phyloP scores from a whole-genome alignment of 2,888 invertebrate genomes.

The Willowsia nigromaculata region DNA sequence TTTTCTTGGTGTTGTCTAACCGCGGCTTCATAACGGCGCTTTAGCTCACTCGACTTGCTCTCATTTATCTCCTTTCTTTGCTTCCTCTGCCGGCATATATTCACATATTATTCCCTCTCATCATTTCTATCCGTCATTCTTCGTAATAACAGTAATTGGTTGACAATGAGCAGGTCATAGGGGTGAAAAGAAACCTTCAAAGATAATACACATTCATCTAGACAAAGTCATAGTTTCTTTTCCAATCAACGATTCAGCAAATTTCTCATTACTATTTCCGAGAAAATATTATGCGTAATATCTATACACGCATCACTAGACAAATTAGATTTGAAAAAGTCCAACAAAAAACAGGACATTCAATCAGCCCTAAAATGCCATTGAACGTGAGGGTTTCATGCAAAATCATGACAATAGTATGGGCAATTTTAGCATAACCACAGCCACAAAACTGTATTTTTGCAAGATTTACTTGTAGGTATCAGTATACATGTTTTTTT shows the following conservation, averaged over 20 bases:
- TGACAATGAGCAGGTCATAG: slow-evolving; percentile 47
- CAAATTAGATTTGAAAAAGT: slow-evolving; percentile 25
- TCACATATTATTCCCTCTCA: neutral
- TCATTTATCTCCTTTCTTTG: slow-evolving; percentile 17
- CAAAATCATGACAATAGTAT: neutral
- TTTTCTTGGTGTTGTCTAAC: neutral
- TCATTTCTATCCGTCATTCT: neutral
- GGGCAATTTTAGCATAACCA: neutral
- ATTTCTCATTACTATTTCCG: neutral
- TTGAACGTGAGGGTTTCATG: neutral
- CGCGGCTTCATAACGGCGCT: slow-evolving; percentile 3
- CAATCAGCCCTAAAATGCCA: slow-evolving; percentile 17
- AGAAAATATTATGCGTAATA: neutral
- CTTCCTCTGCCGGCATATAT: neutral
- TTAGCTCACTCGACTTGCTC: neutral
- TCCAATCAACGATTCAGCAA: neutral
- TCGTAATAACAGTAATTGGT: neutral
- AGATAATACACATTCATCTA: neutral
- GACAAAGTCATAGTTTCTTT: neutral
- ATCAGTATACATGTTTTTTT: neutral
- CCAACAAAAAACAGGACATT: slow-evolving; percentile 25
- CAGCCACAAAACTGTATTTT: slow-evolving; percentile 46
- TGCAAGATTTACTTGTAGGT: neutral
- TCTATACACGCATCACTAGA: neutral
- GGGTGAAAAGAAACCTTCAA: slow-evolving; percentile 21